phyloP scores from a whole-genome alignment of 2,113 vertebrate genomes.

The Prionailurus viverrinus region DNA sequence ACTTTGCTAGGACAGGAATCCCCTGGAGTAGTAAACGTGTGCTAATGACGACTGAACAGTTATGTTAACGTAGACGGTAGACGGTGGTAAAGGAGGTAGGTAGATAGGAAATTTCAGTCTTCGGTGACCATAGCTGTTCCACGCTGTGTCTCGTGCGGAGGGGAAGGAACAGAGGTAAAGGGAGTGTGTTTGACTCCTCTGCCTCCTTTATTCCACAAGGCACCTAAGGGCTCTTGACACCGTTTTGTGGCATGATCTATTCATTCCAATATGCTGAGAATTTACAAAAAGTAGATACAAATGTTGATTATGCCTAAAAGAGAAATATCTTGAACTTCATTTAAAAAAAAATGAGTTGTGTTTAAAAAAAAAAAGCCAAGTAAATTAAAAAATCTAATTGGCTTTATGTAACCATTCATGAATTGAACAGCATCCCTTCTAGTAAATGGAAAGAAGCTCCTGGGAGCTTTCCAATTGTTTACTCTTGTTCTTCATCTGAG shows the following conservation, averaged over 20 bases:
- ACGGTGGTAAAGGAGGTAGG: not conserved
- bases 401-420: not conserved
- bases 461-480: not conserved
- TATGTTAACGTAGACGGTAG: not conserved
- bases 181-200: not conserved
- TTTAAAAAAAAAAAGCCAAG: not conserved
- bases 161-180: not conserved
- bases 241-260: not conserved
- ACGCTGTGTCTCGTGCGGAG: not conserved
- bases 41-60: not conserved
- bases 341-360: not conserved
- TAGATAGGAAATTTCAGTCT: not conserved
- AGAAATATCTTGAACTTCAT: not conserved
- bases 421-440: not conserved
- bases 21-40: not conserved
- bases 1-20: not conserved
- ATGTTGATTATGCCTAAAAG: not conserved
- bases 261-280: not conserved
- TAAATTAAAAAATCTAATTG: not conserved
- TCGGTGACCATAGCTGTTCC: not conserved
- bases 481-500: not conserved
- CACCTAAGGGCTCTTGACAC: not conserved
- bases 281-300: not conserved
- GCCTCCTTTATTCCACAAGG: not conserved
- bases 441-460: not conserved